These are phyloP conservation scores for Carpatolechia fugitivella DNA, from an alignment of 2,888 invertebrate genomes.

Conservation along the genomic window DNA sequence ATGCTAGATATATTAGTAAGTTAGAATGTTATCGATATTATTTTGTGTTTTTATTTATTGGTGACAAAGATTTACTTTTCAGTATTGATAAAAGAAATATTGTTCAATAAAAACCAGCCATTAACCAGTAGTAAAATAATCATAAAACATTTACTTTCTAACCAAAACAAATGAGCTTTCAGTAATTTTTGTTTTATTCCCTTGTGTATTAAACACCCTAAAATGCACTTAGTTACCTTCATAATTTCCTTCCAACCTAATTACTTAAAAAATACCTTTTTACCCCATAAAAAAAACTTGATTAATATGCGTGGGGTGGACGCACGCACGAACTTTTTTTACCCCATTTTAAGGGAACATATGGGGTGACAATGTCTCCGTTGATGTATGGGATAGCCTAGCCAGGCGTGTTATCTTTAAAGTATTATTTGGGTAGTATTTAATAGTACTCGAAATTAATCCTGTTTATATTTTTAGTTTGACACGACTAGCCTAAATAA, in stretches of 20 bases:
- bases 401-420: not conserved
- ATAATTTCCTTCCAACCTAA: conserved; percentile 6
- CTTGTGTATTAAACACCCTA: not conserved
- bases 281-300: conserved; percentile 11
- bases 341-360: not conserved
- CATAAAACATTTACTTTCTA: no score
- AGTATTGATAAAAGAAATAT: no score
- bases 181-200: not conserved
- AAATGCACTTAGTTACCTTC: not conserved
- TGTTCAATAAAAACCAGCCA: no score
- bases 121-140: no score
- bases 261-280: conserved; percentile 16
- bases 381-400: not conserved
- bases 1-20: no score
- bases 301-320: conserved; percentile 15
- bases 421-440: no score
- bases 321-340: conserved; percentile 13
- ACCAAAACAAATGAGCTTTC: not conserved
- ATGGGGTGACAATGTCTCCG: conserved; percentile 10
- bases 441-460: no score
- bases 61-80: no score
- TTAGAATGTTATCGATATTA: no score
- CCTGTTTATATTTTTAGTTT: no score
- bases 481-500: no score
- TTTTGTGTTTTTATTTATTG: no score